Percentiles rank a stretch among this genome's conserved stretches.
These are phyloP conservation scores for Micronisus gabar DNA, from an alignment of 2,113 vertebrate species.

Conservation along the genomic window DNA sequence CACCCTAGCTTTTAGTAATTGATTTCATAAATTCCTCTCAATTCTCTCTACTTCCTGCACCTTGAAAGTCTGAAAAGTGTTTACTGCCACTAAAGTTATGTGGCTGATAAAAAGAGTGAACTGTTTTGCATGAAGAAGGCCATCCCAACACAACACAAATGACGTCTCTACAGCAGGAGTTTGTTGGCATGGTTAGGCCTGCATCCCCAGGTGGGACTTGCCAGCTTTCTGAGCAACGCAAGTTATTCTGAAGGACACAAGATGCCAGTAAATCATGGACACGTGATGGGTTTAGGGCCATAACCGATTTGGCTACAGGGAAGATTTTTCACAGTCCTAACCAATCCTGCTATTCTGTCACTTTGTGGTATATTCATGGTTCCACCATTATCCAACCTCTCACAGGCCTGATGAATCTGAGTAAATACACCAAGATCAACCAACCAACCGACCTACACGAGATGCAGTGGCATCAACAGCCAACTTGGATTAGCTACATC, in stretches of 20 bases:
- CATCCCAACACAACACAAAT: rapidly evolving
- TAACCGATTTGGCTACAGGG: not conserved
- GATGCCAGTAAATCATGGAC: not conserved
- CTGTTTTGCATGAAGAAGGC: not conserved
- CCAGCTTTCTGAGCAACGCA: too few relatives aligned
- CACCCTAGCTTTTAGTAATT: not conserved
- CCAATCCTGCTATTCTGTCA: not conserved
- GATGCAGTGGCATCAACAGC: not conserved
- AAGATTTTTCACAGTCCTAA: not conserved
- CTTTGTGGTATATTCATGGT: not conserved
- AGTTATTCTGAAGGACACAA: not conserved
- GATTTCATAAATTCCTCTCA: not conserved
- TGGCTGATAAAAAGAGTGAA: not conserved
- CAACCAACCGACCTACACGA: not conserved
- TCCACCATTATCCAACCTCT: not conserved
- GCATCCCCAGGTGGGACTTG: not conserved
- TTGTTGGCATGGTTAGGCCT: not conserved
- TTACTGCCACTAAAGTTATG: not conserved
- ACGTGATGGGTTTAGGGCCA: not conserved
- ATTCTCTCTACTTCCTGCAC: not conserved
- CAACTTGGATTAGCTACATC: not conserved
- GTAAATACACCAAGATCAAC: not conserved
- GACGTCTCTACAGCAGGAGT: not conserved
- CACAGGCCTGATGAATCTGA: not conserved
- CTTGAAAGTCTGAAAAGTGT: not conserved